Conservation (phyloP, 1,140 invertebrate genomes). For the Brachionus plicatilis region DNA sequence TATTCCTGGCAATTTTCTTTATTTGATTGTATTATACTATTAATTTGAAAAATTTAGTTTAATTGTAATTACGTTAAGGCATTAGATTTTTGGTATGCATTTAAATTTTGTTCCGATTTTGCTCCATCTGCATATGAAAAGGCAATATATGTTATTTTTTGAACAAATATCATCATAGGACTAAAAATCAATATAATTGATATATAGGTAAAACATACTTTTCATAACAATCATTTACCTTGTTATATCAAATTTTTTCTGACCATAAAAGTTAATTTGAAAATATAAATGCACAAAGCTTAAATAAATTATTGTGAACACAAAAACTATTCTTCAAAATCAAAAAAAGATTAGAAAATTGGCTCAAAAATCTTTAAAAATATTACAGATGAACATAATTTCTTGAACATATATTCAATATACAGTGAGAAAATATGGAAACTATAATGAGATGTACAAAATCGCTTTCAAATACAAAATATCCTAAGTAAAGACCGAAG, state of each 20-base stretch:
- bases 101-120: neutral
- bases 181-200: slow-evolving; percentile 55
- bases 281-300: slow-evolving; percentile 22
- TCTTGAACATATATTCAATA: neutral
- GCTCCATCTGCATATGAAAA: slow-evolving; percentile 82
- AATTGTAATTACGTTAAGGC: neutral
- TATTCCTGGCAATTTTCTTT: neutral
- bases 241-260: slow-evolving; percentile 81
- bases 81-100: neutral
- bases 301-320: neutral
- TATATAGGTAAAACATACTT: too few species aligned
- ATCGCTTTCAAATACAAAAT: neutral
- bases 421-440: neutral
- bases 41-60: neutral
- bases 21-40: neutral
- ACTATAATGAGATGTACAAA: neutral
- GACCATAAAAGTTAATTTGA: slow-evolving; percentile 72
- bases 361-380: neutral
- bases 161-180: slow-evolving; percentile 89
- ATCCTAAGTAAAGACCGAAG: neutral
- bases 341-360: too few species aligned
- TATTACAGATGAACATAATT: neutral
- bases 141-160: slow-evolving; percentile 85
- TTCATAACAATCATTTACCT: slow-evolving; percentile 58
- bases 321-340: neutral